phyloP scores from a whole-genome alignment of 2,113 vertebrate genomes.

The Dolichotis patagonum region DNA sequence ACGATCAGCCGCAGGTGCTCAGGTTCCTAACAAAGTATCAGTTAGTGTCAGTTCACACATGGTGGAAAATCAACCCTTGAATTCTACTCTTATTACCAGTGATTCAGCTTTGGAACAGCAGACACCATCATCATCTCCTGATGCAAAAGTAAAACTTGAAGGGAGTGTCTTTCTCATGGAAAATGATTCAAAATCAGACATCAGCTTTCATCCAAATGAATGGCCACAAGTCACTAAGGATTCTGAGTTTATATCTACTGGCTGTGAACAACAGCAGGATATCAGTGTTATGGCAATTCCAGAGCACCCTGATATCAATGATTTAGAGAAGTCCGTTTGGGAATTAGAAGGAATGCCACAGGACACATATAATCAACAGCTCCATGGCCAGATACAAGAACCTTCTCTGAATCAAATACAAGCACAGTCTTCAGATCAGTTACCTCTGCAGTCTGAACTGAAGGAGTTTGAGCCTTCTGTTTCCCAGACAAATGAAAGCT shows the following conservation, averaged over 20 bases:
- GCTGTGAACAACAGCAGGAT: slow-evolving; percentile 85
- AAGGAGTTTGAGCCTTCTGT: slow-evolving; percentile 92
- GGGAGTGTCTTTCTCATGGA: slow-evolving; percentile 90
- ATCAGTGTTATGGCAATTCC: slow-evolving; percentile 85
- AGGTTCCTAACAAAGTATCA: slow-evolving; percentile 84
- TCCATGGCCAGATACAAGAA: slow-evolving; percentile 91
- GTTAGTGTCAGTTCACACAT: slow-evolving; percentile 86
- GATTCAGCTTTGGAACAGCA: slow-evolving; percentile 88
- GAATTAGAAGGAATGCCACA: slow-evolving; percentile 89
- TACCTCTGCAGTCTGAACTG: slow-evolving; percentile 90
- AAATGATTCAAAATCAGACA: slow-evolving; percentile 85
- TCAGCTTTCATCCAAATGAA: slow-evolving; percentile 87
- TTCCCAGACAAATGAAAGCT: slow-evolving; percentile 93
- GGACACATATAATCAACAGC: slow-evolving; percentile 87
- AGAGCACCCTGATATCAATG: slow-evolving; percentile 85
- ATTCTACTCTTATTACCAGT: slow-evolving; percentile 82
- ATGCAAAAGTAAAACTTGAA: slow-evolving; percentile 90
- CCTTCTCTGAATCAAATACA: slow-evolving; percentile 87
- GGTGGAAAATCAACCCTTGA: slow-evolving; percentile 83
- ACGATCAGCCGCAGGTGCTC: slow-evolving; percentile 85
- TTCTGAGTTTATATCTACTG: slow-evolving; percentile 85
- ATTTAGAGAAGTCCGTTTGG: slow-evolving; percentile 91
- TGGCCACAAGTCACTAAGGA: slow-evolving; percentile 90
- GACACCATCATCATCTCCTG: slow-evolving; percentile 87
- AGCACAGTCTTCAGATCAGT: slow-evolving; percentile 89